Percentiles rank a stretch among this genome's conserved stretches.
Conservation (phyloP, 2,113 vertebrate genomes). For the Illadopsis cleaveri region DNA sequence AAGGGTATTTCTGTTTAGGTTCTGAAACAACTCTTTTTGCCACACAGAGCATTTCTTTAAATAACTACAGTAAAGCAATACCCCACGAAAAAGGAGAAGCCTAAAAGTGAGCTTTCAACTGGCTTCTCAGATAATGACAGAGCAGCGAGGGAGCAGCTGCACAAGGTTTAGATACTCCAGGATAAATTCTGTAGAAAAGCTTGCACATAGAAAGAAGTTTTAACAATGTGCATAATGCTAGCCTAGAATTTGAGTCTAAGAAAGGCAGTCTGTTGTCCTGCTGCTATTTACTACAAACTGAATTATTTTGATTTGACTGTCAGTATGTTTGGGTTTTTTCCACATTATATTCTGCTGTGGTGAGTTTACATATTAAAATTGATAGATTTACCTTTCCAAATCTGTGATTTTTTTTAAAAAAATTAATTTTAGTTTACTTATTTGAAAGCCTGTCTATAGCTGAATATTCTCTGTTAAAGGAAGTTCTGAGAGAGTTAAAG, state of each 20-base stretch:
- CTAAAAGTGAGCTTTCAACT: neutral
- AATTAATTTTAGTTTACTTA: neutral
- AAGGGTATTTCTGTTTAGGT: neutral
- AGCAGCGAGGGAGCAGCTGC: neutral
- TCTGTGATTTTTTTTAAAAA: neutral
- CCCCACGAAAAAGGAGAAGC: neutral
- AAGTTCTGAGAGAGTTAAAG: neutral
- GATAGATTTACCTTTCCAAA: neutral
- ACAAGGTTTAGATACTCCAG: neutral
- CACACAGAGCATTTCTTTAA: neutral
- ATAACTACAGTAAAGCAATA: neutral
- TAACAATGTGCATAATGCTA: neutral
- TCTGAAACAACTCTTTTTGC: neutral
- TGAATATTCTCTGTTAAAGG: neutral
- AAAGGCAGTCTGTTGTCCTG: neutral
- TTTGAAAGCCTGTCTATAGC: neutral
- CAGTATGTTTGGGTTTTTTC: neutral
- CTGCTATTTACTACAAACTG: neutral
- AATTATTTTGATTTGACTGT: neutral
- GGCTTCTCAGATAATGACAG: neutral
- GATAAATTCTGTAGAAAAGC: neutral
- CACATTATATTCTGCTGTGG: neutral
- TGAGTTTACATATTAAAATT: neutral
- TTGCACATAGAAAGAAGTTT: neutral
- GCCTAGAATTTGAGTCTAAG: neutral